Evolutionary conservation across 2,888 invertebrate species (phyloP), one percentile per base, ranked within the genome.

Genomic region (Drosophila bunnanda): DNA sequence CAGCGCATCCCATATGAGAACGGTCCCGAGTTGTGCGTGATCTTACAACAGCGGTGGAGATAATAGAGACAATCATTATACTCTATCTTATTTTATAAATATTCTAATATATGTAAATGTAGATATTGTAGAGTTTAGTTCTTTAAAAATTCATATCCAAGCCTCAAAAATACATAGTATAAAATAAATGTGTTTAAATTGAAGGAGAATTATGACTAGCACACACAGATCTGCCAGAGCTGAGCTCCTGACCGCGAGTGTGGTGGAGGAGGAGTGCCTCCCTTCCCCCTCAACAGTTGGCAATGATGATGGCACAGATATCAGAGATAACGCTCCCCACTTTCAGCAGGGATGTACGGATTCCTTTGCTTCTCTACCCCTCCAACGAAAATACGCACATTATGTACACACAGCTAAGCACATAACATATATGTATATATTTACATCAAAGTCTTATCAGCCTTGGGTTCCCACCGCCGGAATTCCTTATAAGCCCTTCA

Each of bases 261-360:
- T 58, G 44, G 28, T 6, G 57, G 34, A 48, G 41, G 15, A 28
- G 54, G 20, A 50, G 32, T 50, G 50, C 15, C n/a, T n/a, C n/a
- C n/a, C n/a, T n/a, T n/a, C 50, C 44, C 48, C 44, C 48, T 32
- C 46, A 44, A 44, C 54, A 58, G 25, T 38, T 57, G 59, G 56
- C 17, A 66, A 44, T 50, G 55, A 75, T 65, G 72, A 75, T 72
- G 75, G 75, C 72, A 72, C 66, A 75, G 71, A 71, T 71, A 65
- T 53, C 56, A 75, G 66, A 57, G 72, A 72, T 72, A 72, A 38
- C 32, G 30, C 53, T 54, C 46, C 75, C 43, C 75, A 65, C 34
- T 43, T 50, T 52, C 32, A 20, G 50, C 32, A n/a, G 73, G 56
- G 54, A 55, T 43, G 43, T 30, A 15, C 22, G 32, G 46, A 72